Percentiles rank a stretch among this genome's conserved stretches.
Evolutionary conservation across 2,113 vertebrate genomes (phyloP).

Genomic region (Sphyrna mokarran): DNA sequence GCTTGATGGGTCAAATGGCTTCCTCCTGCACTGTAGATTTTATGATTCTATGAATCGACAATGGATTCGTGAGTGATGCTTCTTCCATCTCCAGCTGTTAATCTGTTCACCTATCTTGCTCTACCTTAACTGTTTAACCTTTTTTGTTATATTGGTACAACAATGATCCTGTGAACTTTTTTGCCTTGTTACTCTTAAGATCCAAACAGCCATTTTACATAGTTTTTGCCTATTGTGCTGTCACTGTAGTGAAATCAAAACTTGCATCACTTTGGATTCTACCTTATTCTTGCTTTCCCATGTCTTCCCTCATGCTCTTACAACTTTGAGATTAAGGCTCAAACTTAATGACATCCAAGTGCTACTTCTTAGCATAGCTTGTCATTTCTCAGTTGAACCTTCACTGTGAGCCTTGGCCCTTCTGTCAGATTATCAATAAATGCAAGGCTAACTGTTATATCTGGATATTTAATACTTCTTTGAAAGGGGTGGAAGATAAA

Average conservation of each 20-base stretch:
- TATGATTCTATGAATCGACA: too few relatives aligned
- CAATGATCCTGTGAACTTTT: background rate
- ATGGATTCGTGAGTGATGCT: background rate
- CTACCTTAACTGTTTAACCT: background rate
- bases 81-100: background rate
- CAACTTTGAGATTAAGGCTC: background rate
- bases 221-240: background rate
- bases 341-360: background rate
- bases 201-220: background rate
- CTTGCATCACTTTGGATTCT: background rate
- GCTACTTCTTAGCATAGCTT: background rate
- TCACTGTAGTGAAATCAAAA: background rate
- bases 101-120: background rate
- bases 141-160: background rate
- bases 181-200: background rate
- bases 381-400: background rate
- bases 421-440: background rate
- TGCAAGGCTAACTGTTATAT: background rate
- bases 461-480: background rate
- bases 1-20: too few relatives aligned
- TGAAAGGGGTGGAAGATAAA: background rate
- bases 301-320: background rate
- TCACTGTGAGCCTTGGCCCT: background rate
- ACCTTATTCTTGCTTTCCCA: background rate
- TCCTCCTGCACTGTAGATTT: too few relatives aligned